These are phyloP conservation scores for Benthosema pterotum DNA, from an alignment of 2,797 vertebrate genomes.

Conservation along the genomic window DNA sequence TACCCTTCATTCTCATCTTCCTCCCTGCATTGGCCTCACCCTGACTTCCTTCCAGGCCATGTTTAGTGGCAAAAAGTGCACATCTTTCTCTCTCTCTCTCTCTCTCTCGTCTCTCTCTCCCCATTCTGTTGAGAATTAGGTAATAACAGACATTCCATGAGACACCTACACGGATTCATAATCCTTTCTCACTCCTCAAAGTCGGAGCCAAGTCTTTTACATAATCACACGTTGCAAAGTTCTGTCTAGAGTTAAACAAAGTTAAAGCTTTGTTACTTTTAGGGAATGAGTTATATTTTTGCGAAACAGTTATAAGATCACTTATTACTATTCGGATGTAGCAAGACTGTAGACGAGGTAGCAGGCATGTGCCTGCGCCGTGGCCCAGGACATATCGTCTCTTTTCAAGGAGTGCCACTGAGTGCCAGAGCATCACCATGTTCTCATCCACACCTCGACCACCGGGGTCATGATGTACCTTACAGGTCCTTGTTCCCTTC, in stretches of 20 bases:
- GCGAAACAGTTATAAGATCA: neutral
- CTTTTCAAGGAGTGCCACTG: too few relatives aligned
- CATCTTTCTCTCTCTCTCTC: neutral
- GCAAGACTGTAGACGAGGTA: constrained; percentile 6
- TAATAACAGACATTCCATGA: constrained; percentile 6
- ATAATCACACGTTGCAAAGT: constrained; percentile 25
- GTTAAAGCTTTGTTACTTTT: constrained; percentile 10
- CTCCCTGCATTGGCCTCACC: neutral
- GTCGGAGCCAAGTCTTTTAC: constrained; percentile 1
- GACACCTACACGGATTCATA: neutral
- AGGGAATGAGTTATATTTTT: neutral
- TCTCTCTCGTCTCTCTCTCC: neutral
- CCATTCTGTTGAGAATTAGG: neutral
- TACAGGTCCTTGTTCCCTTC: too few relatives aligned
- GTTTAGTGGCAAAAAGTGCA: neutral
- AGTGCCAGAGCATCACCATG: too few relatives aligned
- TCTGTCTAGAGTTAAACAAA: constrained; percentile 19
- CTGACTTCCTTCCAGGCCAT: neutral
- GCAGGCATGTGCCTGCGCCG: neutral
- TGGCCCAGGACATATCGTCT: too few relatives aligned
- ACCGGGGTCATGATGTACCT: too few relatives aligned
- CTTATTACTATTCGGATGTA: neutral
- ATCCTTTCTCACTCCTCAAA: constrained; percentile 5
- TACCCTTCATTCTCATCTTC: constrained; percentile 9
- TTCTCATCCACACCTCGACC: too few relatives aligned